Evolutionary conservation across 2,113 vertebrate genomes (phyloP).

Genomic region (Urocynchramus pylzowi): DNA sequence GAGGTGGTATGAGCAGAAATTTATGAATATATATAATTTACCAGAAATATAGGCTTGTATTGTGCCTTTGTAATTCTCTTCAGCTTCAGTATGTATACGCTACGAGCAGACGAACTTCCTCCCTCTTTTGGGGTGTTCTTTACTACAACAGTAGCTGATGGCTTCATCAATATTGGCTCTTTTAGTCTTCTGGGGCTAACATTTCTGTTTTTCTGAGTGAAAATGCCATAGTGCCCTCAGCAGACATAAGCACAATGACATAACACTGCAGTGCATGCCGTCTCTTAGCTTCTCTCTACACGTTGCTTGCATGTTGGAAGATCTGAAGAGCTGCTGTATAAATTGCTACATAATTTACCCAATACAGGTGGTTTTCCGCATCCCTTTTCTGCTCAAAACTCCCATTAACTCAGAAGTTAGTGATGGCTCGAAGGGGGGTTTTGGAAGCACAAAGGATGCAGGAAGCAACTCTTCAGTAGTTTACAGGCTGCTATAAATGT

Average conservation of each 20-base stretch:
- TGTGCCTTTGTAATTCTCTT: slow-evolving; percentile 39
- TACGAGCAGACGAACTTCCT: neutral
- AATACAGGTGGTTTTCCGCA: neutral
- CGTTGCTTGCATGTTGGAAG: slow-evolving; percentile 24
- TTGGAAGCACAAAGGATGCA: neutral
- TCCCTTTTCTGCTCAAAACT: neutral
- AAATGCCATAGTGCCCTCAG: slow-evolving; percentile 19
- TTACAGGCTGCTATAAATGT: slow-evolving; percentile 43
- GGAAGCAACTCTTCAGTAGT: neutral
- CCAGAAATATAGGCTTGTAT: slow-evolving; percentile 42
- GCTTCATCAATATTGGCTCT: slow-evolving; percentile 1
- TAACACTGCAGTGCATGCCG: slow-evolving; percentile 11
- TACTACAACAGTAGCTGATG: neutral
- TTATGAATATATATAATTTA: slow-evolving; percentile 40
- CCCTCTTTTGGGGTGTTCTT: neutral
- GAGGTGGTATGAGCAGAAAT: slow-evolving; percentile 11
- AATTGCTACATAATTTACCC: slow-evolving; percentile 28
- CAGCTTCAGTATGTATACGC: slow-evolving; percentile 2
- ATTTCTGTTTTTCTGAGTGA: neutral
- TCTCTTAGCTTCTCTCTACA: slow-evolving; percentile 4
- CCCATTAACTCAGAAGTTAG: neutral
- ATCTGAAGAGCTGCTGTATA: slow-evolving; percentile 15
- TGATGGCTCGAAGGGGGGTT: neutral
- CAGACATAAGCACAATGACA: slow-evolving; percentile 47
- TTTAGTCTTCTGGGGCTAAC: slow-evolving; percentile 9